Evolutionary conservation across 2,888 invertebrate genomes (phyloP), one percentile per base, ranked within the genome.

Genomic region (Scaptomyza caliginosa): DNA sequence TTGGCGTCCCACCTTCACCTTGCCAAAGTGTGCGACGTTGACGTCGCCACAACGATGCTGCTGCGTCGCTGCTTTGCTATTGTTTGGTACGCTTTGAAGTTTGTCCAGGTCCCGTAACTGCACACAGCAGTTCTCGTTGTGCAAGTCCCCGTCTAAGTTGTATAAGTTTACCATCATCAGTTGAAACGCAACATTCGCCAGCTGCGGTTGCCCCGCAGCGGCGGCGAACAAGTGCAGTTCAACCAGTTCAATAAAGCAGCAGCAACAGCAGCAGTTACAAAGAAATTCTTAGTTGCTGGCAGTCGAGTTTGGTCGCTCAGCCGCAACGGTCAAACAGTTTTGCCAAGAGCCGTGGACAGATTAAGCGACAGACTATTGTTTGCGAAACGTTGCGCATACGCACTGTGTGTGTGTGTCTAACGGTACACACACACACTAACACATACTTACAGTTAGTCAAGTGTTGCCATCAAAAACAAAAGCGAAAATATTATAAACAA

Each of bases 101-200:
- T 66, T 66, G 60, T 36, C 45, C 67, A 67, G 56, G 48, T 68
- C 54, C 57, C 62, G 13, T 30, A 46, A 54, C 68, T 63, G 82
- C 84, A 82, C 79, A 89, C 86, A 83, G 81, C 85, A 89, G 86
- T 90, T 89, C 88, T 86, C 88, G 87, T 90, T 90, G 90, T 86
- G 89, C 88, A 88, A 90, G 89, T 90, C 90, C 89, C 70, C 83
- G 46, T 60, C 40, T 82, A 82, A 30, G 84, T 79, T 85, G 32
- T 13, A 43, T 16, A 26, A 43, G 26, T 43, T 43, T 43, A 76
- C 75, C 73, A 86, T 88, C n/a, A n/a, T 90, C 89, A 90, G 90
- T 90, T 88, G 86, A 89, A 90, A 90, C 88, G 87, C 87, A 89
- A 89, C 90, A 83, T 89, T 90, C 89, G 86, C 88, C 89, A 85